phyloP scores from a whole-genome alignment of 1,140 invertebrate genomes.

The Leptopilina clavipes region DNA sequence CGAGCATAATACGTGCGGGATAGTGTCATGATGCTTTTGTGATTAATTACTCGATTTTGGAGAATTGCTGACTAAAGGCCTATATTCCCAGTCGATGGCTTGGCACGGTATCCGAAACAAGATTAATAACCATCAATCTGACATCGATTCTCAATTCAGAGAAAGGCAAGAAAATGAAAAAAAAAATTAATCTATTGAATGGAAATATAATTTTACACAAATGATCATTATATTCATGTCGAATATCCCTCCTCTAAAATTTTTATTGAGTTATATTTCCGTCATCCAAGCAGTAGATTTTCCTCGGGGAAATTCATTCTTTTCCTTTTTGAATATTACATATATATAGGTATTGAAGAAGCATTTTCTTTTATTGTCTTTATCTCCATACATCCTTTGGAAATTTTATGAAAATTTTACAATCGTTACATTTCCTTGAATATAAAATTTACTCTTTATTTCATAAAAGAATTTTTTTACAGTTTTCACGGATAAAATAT shows the following conservation, averaged over 20 bases:
- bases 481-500: no score
- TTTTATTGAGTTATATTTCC: slow-evolving; percentile 10
- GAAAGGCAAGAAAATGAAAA: neutral
- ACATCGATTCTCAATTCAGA: neutral
- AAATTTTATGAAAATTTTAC: slow-evolving; percentile 1
- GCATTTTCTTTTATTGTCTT: neutral
- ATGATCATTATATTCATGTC: neutral
- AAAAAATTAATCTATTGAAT: neutral
- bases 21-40: slow-evolving; percentile 42
- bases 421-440: neutral
- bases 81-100: neutral
- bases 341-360: neutral
- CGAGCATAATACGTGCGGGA: slow-evolving; percentile 34
- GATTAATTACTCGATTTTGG: slow-evolving; percentile 63
- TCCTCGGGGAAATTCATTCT: neutral
- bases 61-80: slow-evolving; percentile 60
- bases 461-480: no score
- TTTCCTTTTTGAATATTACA: neutral
- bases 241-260: neutral
- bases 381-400: neutral
- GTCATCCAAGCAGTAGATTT: neutral
- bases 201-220: neutral
- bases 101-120: neutral
- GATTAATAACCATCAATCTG: slow-evolving; percentile 1
- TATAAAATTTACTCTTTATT: no score